Percentiles rank a stretch among this genome's conserved stretches.
Conservation (phyloP, 2,888 invertebrate genomes). For the Netelia fuscicornis region DNA sequence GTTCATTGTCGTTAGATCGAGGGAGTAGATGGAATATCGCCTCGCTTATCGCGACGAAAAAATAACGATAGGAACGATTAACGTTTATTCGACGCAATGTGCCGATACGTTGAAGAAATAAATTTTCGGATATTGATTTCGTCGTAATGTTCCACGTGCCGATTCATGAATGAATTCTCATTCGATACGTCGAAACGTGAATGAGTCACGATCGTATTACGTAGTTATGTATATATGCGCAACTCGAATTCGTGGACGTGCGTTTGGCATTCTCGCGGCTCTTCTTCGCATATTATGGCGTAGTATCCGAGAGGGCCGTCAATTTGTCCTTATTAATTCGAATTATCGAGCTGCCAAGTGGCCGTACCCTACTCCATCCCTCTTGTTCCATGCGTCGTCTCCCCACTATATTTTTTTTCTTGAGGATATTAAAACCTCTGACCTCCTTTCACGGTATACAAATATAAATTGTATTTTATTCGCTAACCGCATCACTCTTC, state of each 20-base stretch:
- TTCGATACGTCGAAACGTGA: conserved; percentile 25
- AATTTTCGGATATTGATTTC: conserved; percentile 19
- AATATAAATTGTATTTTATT: conserved; percentile 34
- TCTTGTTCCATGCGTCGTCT: not conserved
- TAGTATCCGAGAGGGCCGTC: conserved; percentile 75
- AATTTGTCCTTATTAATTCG: conserved; percentile 84
- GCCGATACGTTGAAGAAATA: not conserved
- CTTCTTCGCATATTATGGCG: conserved; percentile 49
- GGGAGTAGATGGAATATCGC: not conserved
- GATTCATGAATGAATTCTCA: conserved; percentile 56
- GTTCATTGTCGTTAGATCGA: not conserved
- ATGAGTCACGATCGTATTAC: conserved; percentile 52
- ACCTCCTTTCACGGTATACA: conserved; percentile 72
- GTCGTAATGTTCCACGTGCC: conserved; percentile 7
- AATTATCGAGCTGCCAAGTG: conserved; percentile 82
- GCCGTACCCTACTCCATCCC: conserved; percentile 72
- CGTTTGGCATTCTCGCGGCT: conserved; percentile 59
- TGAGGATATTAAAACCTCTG: conserved; percentile 84
- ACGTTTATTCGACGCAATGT: not conserved
- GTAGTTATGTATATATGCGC: conserved; percentile 15
- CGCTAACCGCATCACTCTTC: not conserved
- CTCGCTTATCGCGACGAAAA: not conserved
- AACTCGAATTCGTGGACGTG: conserved; percentile 41
- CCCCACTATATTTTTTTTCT: conserved; percentile 43
- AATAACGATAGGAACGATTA: not conserved